phyloP scores from a whole-genome alignment of 2,888 invertebrate species.

The Cryptus viduatorius region DNA sequence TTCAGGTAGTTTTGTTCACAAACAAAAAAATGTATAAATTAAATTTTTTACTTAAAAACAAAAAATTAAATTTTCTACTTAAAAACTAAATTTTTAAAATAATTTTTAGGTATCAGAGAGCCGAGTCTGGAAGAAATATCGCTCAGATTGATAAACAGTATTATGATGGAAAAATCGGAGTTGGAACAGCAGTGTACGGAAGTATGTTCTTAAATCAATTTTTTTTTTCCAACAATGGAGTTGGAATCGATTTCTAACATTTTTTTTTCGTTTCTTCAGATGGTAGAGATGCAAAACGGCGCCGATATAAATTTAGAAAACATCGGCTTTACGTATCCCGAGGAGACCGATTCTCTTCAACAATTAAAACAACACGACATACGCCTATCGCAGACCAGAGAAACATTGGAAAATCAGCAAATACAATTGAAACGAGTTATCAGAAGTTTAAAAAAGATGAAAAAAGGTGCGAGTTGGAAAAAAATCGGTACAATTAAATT shows the following conservation, averaged over 20 bases:
- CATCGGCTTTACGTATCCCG: slow-evolving; percentile 88
- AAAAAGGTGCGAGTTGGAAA: slow-evolving; percentile 76
- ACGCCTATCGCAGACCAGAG: slow-evolving; percentile 88
- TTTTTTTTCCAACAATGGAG: not conserved
- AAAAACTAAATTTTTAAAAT: not conserved
- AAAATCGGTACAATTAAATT: too few relatives aligned
- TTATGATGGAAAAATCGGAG: slow-evolving; percentile 89
- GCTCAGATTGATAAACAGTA: slow-evolving; percentile 89
- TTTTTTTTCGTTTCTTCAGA: slow-evolving; percentile 83
- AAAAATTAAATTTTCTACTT: not conserved
- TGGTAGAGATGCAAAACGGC: slow-evolving; percentile 88
- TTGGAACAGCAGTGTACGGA: slow-evolving; percentile 89
- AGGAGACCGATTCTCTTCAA: slow-evolving; percentile 88
- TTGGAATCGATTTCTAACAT: not conserved
- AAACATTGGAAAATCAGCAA: slow-evolving; percentile 88
- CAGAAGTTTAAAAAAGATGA: slow-evolving; percentile 84
- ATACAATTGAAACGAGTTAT: slow-evolving; percentile 86
- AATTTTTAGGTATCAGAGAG: slow-evolving; percentile 75
- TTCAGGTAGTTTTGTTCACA: not conserved
- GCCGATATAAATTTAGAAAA: slow-evolving; percentile 87
- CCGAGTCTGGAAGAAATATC: slow-evolving; percentile 92
- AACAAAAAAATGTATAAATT: slow-evolving; percentile 1
- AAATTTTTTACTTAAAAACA: not conserved
- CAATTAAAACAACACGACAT: slow-evolving; percentile 89
- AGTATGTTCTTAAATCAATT: slow-evolving; percentile 71